Percentiles rank a stretch among this genome's conserved stretches.
phyloP scores from a whole-genome alignment of 2,113 vertebrate species.

The Oncorhynchus masou region DNA sequence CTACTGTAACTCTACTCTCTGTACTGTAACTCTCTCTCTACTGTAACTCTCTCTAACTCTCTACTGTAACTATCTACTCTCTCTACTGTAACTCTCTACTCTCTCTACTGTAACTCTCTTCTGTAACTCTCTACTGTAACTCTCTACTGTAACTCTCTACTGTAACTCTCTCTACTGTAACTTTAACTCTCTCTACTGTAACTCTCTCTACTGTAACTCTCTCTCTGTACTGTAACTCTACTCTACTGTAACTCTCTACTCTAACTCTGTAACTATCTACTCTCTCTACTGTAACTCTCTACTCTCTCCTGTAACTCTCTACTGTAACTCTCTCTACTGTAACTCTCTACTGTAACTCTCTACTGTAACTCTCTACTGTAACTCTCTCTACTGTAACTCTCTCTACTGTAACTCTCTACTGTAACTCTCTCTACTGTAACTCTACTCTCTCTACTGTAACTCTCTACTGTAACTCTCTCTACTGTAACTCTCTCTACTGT shows the following conservation, averaged over 20 bases:
- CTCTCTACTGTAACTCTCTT: neutral
- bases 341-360: conserved; percentile 56
- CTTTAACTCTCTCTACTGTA: conserved; percentile 13
- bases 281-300: neutral
- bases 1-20: conserved; percentile 53
- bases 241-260: no score
- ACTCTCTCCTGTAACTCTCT: no score
- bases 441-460: conserved; percentile 41
- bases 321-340: conserved; percentile 40
- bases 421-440: conserved; percentile 60
- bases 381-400: conserved; percentile 37
- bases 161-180: neutral
- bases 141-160: conserved; percentile 71
- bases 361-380: conserved; percentile 36
- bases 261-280: no score
- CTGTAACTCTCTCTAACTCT: conserved; percentile 15
- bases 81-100: conserved; percentile 33
- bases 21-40: conserved; percentile 50
- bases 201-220: conserved; percentile 66
- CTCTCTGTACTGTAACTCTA: neutral
- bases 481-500: conserved; percentile 45
- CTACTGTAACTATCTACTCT: conserved; percentile 75
- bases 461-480: conserved; percentile 38
- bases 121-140: neutral
- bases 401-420: conserved; percentile 54